These are phyloP conservation scores for Oscheius onirici DNA, from an alignment of 2,888 invertebrate species.

Conservation along the genomic window DNA sequence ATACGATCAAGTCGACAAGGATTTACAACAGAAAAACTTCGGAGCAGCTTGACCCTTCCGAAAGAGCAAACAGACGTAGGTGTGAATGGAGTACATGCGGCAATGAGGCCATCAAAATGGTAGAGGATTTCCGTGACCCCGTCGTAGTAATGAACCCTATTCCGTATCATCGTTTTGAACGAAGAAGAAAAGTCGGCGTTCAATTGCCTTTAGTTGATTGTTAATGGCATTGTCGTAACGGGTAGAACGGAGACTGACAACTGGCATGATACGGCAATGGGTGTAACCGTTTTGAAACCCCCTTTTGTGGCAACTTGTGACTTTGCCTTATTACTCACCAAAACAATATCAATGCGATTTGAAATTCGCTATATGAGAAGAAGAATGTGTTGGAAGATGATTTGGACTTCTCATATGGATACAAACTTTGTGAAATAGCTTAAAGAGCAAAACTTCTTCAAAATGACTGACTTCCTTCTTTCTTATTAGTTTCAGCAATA, in stretches of 20 bases:
- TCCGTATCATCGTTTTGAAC: not conserved
- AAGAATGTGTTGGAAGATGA: too few species aligned
- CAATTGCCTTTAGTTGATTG: slow-evolving; percentile 3
- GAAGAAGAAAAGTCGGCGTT: not conserved
- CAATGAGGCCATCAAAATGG: too few species aligned
- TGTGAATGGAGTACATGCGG: not conserved
- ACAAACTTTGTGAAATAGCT: too few species aligned
- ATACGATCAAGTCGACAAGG: not conserved
- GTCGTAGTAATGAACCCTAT: too few species aligned
- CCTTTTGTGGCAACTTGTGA: not conserved
- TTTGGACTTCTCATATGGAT: too few species aligned
- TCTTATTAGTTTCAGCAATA: too few species aligned
- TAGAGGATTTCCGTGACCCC: too few species aligned
- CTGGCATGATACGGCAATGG: slow-evolving; percentile 21
- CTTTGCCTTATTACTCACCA: too few species aligned
- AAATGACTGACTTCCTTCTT: too few species aligned
- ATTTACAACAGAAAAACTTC: not conserved
- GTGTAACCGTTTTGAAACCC: slow-evolving; percentile 19
- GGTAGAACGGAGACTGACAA: slow-evolving; percentile 18
- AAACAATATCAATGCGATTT: too few species aligned
- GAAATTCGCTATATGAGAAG: too few species aligned
- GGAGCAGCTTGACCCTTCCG: not conserved
- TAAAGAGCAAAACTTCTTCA: too few species aligned
- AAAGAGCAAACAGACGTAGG: not conserved
- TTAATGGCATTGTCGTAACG: slow-evolving; percentile 6